Conservation (phyloP, 2,888 invertebrate genomes). For the Synanthedon tipuliformis region DNA sequence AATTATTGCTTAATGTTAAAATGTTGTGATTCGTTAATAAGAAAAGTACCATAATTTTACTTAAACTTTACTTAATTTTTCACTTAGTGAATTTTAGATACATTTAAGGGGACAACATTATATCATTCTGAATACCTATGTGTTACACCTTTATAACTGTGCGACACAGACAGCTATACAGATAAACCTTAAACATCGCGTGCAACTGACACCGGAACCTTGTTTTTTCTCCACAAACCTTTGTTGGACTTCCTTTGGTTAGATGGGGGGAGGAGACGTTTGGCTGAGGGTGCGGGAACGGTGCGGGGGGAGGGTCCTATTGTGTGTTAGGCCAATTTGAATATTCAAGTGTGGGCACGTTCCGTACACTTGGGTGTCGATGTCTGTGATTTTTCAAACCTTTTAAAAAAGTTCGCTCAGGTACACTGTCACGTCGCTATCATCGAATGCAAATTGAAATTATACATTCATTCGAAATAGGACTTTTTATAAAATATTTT, state of each 20-base stretch:
- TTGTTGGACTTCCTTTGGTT: constrained; percentile 49
- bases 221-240: constrained; percentile 40
- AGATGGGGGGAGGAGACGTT: background rate
- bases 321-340: constrained; percentile 51
- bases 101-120: too few species aligned
- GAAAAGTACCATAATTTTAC: too few species aligned
- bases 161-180: background rate
- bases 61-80: too few species aligned
- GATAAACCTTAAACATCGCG: constrained; percentile 17
- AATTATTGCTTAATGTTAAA: too few species aligned
- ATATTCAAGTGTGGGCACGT: constrained; percentile 53
- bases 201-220: constrained; percentile 57
- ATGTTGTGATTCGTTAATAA: too few species aligned
- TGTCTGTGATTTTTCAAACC: constrained; percentile 12
- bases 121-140: too few species aligned
- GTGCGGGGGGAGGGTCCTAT: constrained; percentile 17
- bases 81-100: too few species aligned
- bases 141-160: background rate
- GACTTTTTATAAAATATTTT: too few species aligned
- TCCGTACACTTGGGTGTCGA: constrained; percentile 37
- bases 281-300: background rate
- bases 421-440: too few species aligned
- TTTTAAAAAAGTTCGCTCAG: too few species aligned
- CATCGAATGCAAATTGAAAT: too few species aligned
- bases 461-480: too few species aligned